These are phyloP conservation scores for Oasisia sp. DNA, from an alignment of 2,888 invertebrate species.

Conservation along the genomic window DNA sequence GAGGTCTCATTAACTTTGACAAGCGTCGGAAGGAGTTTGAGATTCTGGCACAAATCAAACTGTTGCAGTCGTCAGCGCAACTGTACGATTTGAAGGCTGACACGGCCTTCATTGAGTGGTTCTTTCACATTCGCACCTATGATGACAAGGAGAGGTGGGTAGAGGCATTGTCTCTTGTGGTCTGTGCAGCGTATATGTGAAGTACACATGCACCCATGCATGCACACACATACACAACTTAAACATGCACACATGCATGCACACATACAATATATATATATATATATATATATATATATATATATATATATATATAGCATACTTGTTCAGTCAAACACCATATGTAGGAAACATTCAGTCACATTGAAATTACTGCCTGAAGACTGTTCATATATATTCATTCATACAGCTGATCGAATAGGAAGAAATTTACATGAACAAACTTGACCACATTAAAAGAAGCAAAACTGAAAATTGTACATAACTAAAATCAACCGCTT, in stretches of 20 bases:
- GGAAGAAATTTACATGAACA: too few species aligned
- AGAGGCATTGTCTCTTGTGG: background rate
- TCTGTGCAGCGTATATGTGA: background rate
- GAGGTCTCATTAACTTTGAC: constrained; percentile 94
- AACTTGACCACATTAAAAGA: background rate
- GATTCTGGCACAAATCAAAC: constrained; percentile 93
- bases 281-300: background rate
- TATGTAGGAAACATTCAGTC: too few species aligned
- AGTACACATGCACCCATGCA: background rate
- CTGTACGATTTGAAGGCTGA: constrained; percentile 90
- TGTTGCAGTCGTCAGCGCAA: constrained; percentile 95
- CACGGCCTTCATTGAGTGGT: constrained; percentile 93
- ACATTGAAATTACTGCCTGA: too few species aligned
- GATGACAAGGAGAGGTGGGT: constrained; percentile 81
- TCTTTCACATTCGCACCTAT: constrained; percentile 87
- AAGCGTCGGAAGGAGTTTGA: constrained; percentile 98
- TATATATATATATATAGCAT: background rate
- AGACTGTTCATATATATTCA: too few species aligned
- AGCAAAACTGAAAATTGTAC: background rate
- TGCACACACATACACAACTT: too few species aligned
- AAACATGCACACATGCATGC: too few species aligned
- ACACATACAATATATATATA: background rate
- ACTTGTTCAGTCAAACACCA: too few species aligned
- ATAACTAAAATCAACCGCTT: background rate
- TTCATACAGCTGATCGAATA: too few species aligned